phyloP scores from a whole-genome alignment of 2,888 invertebrate genomes.

The Lasioglossum morio region DNA sequence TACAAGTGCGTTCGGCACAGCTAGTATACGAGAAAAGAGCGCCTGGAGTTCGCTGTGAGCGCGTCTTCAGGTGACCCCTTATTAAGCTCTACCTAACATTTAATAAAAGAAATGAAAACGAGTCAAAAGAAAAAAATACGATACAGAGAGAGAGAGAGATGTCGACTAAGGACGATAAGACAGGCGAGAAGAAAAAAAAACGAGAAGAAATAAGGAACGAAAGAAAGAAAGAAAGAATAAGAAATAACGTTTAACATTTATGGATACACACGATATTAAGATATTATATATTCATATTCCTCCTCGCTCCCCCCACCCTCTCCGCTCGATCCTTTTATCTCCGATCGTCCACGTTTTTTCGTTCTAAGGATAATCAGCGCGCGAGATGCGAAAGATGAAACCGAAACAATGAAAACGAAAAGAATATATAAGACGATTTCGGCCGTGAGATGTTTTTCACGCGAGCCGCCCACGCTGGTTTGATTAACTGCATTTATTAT shows the following conservation, averaged over 20 bases:
- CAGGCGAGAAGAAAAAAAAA: conserved; percentile 18
- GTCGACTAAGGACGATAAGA: not conserved
- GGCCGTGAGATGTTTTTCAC: conserved; percentile 41
- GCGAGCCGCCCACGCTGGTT: conserved; percentile 54
- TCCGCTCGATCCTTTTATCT: conserved; percentile 61
- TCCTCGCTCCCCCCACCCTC: conserved; percentile 51
- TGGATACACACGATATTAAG: conserved; percentile 78
- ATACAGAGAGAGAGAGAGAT: conserved; percentile 43
- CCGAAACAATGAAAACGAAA: not conserved
- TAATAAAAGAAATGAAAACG: conserved; percentile 77
- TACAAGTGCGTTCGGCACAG: conserved; percentile 85
- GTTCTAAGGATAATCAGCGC: conserved; percentile 43
- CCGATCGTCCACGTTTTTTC: conserved; percentile 49
- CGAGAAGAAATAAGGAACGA: conserved; percentile 20
- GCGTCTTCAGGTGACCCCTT: conserved; percentile 77
- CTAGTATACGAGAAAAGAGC: conserved; percentile 84
- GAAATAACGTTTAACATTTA: conserved; percentile 79
- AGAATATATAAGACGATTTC: not conserved
- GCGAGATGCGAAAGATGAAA: conserved; percentile 33
- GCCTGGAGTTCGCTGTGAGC: conserved; percentile 78
- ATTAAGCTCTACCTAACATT: conserved; percentile 82
- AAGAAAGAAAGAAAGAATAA: conserved; percentile 38
- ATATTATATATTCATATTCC: conserved; percentile 73
- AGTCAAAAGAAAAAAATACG: conserved; percentile 64
- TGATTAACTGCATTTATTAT: conserved; percentile 69